These are phyloP conservation scores for Chymomyza caudatula DNA, from an alignment of 2,888 invertebrate species.

Conservation along the genomic window DNA sequence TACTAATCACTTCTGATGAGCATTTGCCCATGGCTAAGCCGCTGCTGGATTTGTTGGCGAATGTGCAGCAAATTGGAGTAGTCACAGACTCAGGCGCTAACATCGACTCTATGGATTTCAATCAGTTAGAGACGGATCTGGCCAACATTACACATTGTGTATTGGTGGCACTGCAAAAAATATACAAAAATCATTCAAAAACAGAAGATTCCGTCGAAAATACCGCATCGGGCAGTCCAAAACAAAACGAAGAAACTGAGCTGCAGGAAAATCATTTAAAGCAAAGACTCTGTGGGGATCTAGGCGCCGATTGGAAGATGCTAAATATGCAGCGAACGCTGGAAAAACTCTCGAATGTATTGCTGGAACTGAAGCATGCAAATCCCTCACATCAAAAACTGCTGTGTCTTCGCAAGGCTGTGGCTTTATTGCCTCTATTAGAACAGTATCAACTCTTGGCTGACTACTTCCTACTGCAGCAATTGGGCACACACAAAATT, in stretches of 20 bases:
- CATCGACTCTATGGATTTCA: constrained; percentile 35
- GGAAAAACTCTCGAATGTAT: constrained; percentile 75
- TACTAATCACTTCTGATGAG: constrained; percentile 32
- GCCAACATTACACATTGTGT: constrained; percentile 80
- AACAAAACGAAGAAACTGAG: constrained; percentile 23
- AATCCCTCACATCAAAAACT: constrained; percentile 67
- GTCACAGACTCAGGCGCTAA: not conserved
- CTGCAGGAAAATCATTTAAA: constrained; percentile 82
- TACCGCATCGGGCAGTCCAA: constrained; percentile 16
- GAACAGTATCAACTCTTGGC: constrained; percentile 87
- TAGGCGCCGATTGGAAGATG: constrained; percentile 81
- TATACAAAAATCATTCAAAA: constrained; percentile 79
- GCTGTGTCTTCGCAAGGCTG: constrained; percentile 55
- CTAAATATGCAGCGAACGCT: constrained; percentile 80
- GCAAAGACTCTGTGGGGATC: constrained; percentile 82
- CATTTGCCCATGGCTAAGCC: constrained; percentile 69
- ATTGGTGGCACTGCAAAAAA: constrained; percentile 81
- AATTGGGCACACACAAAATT: constrained; percentile 87
- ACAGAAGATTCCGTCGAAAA: constrained; percentile 24
- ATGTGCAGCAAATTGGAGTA: constrained; percentile 19
- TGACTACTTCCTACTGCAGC: constrained; percentile 88
- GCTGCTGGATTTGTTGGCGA: constrained; percentile 52
- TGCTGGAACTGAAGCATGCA: constrained; percentile 78
- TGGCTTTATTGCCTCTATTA: constrained; percentile 82
- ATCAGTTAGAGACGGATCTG: constrained; percentile 74